Percentiles rank a stretch among this genome's conserved stretches.
Conservation (phyloP, 92 coral and sea anemone genomes). For the Galaxea fascicularis region DNA sequence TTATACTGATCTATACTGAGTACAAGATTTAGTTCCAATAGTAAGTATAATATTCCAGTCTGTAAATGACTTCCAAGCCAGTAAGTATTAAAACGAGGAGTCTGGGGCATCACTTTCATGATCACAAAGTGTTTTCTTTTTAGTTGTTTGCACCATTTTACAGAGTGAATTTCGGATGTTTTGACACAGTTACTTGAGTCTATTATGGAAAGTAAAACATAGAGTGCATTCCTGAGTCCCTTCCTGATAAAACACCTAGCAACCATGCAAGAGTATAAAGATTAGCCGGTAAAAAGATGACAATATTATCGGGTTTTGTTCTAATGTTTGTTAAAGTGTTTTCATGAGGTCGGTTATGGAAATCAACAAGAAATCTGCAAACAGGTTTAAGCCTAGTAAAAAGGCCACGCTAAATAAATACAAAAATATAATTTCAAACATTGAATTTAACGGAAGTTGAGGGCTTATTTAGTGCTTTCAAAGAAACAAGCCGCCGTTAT, state of each 20-base stretch:
- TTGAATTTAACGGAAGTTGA: no score
- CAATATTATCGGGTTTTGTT: conserved; percentile 4
- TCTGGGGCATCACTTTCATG: no score
- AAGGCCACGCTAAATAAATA: not conserved
- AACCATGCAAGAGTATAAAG: conserved; percentile 11
- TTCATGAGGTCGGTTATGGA: not conserved
- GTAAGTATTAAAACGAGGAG: no score
- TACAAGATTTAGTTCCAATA: no score
- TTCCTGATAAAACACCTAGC: conserved; percentile 10
- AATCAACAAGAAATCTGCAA: conserved; percentile 9
- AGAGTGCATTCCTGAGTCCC: conserved; percentile 1
- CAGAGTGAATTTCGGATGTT: not conserved
- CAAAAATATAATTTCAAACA: not conserved
- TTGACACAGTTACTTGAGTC: no score
- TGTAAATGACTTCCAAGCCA: not conserved
- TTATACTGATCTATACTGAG: no score
- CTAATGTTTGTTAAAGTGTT: conserved; percentile 9
- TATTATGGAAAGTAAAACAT: not conserved
- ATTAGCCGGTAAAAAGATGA: not conserved
- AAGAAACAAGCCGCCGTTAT: not conserved
- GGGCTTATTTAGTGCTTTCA: not conserved
- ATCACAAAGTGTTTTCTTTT: no score
- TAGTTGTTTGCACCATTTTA: no score
- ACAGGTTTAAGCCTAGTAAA: not conserved
- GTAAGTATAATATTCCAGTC: no score